phyloP scores from a whole-genome alignment of 1,140 invertebrate genomes.

The Drosophila pseudoobscura region DNA sequence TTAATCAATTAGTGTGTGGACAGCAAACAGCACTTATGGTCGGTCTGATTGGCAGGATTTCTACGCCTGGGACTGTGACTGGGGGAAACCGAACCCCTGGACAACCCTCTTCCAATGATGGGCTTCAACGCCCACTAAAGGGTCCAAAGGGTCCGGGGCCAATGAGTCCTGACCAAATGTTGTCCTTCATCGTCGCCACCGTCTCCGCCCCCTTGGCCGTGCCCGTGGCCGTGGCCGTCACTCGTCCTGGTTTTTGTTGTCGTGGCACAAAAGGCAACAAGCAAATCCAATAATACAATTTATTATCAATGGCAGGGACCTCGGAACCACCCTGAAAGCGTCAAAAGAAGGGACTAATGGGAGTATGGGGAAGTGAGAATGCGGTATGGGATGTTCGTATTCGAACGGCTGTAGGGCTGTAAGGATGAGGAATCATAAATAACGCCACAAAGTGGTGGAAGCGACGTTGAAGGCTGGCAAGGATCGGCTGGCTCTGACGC shows the following conservation, averaged over 20 bases:
- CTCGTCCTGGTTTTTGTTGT: constrained; percentile 7
- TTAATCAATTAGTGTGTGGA: constrained; percentile 77
- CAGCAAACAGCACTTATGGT: constrained; percentile 72
- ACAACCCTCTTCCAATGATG: constrained; percentile 36
- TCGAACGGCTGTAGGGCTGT: neutral
- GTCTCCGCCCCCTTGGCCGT: neutral
- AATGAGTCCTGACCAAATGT: constrained; percentile 56
- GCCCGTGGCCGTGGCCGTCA: neutral
- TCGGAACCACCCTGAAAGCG: constrained; percentile 36
- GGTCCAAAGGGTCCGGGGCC: constrained; percentile 11
- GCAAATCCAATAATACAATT: constrained; percentile 79
- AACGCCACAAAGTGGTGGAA: constrained; percentile 47
- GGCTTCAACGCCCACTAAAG: constrained; percentile 43
- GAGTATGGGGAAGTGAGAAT: neutral
- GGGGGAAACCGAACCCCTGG: neutral
- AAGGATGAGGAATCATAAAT: constrained; percentile 55
- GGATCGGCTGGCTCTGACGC: constrained; percentile 17
- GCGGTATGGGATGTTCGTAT: too few relatives aligned
- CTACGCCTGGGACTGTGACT: neutral
- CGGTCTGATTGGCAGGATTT: constrained; percentile 61
- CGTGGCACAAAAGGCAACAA: constrained; percentile 66
- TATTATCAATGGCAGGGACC: constrained; percentile 69
- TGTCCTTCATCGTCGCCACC: constrained; percentile 26
- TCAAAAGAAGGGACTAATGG: constrained; percentile 10
- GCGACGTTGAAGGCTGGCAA: constrained; percentile 26